Evolutionary conservation across 1,140 invertebrate species (phyloP), one percentile per base, ranked within the genome.

Genomic region (Drosophila quadrilineata): DNA sequence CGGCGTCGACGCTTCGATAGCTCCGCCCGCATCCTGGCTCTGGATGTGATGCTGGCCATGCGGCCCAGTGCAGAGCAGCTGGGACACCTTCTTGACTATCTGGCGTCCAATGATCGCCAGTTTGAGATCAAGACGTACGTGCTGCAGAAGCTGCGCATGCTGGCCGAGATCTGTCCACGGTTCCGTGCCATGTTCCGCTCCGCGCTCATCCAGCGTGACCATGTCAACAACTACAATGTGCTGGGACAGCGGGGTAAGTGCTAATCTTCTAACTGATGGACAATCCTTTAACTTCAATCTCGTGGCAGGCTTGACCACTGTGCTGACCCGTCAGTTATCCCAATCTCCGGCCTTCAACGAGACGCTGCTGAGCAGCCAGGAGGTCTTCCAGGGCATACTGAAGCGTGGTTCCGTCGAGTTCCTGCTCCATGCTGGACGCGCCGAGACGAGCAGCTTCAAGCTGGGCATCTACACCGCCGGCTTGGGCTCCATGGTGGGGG

Each of bases 381-480:
- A 96, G 88, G 93, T 95, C 1, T 92, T 91, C 9, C 91, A 92
- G 26, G 95, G 95, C 12, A 91, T 97, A 2, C 86, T 96, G 1
- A 96, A 96, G 86, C 90, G 94, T 17, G 95, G 95, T 10, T 90
- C 92, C 0, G 95, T 96, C 6, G 93, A 96, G 86, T 92, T 96
- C 6, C 89, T 94, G 16, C 49, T 96, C 3, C 90, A 93, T 21
- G 92, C 91, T 6, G 80, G 91, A 0, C 85, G 90, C 0, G 74
- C 91, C 2, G 75, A 91, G 24, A 79, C 93, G 21, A 91, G 91
- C 64, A 79, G 90, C 53, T 92, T 92, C 24, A 91, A 91, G 93
- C 90, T 97, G 66, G 95, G 95, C 14, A 88, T 97, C 0, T 97
- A 96, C 91, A 95, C 96, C 16, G 93, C 93, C 28, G 96, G 96